These are phyloP conservation scores for Toxonevra muliebris DNA, from an alignment of 2,888 invertebrate species.

Conservation along the genomic window DNA sequence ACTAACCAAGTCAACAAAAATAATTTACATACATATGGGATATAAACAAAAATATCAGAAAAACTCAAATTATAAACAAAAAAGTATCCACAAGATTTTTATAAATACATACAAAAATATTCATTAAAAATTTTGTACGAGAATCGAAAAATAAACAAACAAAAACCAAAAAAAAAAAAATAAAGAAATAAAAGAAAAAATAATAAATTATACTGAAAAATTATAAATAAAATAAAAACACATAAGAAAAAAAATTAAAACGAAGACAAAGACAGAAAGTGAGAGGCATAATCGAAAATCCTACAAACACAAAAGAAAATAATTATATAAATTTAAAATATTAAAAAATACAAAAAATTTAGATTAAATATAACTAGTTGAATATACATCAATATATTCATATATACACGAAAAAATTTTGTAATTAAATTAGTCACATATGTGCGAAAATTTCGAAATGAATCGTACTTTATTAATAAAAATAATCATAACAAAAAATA, in stretches of 20 bases:
- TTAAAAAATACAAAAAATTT: no score
- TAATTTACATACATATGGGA: neutral
- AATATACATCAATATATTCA: no score
- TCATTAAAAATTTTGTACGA: no score
- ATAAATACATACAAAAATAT: neutral
- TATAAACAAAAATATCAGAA: constrained; percentile 5
- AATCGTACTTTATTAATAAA: no score
- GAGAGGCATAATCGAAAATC: no score
- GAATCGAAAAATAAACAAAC: neutral
- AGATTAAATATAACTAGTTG: no score
- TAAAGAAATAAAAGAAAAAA: constrained; percentile 2
- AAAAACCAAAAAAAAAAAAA: neutral
- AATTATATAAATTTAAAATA: no score
- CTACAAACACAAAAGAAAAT: neutral
- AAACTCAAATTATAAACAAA: constrained; percentile 13
- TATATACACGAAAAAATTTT: no score
- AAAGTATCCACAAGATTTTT: constrained; percentile 24
- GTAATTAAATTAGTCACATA: neutral
- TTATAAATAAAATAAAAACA: constrained; percentile 2
- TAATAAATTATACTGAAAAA: constrained; percentile 2
- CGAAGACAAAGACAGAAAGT: neutral
- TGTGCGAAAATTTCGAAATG: no score
- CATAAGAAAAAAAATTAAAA: neutral
- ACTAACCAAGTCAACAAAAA: neutral
- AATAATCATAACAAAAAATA: no score